phyloP scores from a whole-genome alignment of 2,888 invertebrate species.

The Petrophora chlorosata region DNA sequence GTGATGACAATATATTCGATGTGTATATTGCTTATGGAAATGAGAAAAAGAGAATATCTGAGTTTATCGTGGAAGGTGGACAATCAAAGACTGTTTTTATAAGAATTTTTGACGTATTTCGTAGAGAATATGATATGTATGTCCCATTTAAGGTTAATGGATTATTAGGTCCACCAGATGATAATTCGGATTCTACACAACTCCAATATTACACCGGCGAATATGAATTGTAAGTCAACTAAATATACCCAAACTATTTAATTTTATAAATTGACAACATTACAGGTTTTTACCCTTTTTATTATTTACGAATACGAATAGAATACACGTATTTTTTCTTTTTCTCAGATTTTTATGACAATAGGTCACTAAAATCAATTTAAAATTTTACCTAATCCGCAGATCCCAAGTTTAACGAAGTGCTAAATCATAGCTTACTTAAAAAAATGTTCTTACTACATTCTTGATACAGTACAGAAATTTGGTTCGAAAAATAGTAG shows the following conservation, averaged over 20 bases:
- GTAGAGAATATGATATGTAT: conserved; percentile 81
- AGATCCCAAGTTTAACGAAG: too few relatives aligned
- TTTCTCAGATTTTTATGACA: too few relatives aligned
- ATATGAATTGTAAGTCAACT: conserved; percentile 64
- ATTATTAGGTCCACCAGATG: conserved; percentile 81
- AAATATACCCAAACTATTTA: neutral
- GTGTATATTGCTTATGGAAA: conserved; percentile 63
- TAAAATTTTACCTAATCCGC: too few relatives aligned
- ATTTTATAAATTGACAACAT: neutral
- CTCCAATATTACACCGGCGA: conserved; percentile 61
- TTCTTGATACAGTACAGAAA: too few relatives aligned
- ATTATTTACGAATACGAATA: too few relatives aligned
- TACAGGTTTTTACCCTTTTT: neutral
- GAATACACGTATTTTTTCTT: too few relatives aligned
- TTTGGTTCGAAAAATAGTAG: too few relatives aligned
- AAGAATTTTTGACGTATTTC: conserved; percentile 65
- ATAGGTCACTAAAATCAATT: too few relatives aligned
- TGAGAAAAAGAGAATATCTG: conserved; percentile 60
- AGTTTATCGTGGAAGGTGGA: conserved; percentile 63
- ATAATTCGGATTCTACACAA: conserved; percentile 58
- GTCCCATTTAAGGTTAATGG: conserved; percentile 84
- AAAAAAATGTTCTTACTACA: too few relatives aligned
- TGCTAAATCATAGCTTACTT: too few relatives aligned
- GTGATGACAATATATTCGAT: conserved; percentile 68
- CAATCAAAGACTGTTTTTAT: conserved; percentile 67